A percentile compares a stretch with the other conserved stretches of the same genome.
These are phyloP conservation scores for Proterorhinus semilunaris DNA, from an alignment of 2,113 vertebrate species.

Conservation along the genomic window DNA sequence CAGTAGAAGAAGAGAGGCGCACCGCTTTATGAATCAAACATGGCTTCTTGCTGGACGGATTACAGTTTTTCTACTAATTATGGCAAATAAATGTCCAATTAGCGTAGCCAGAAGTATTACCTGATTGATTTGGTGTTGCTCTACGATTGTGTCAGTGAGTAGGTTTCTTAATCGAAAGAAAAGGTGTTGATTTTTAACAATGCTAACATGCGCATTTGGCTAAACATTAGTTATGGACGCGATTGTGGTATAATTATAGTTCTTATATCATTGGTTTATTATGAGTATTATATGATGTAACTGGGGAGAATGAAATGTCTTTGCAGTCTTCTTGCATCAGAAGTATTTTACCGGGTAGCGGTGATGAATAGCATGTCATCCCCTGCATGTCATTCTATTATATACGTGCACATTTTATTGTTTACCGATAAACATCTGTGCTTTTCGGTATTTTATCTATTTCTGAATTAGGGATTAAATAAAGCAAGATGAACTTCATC, in stretches of 20 bases:
- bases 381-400: too few relatives aligned
- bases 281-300: too few relatives aligned
- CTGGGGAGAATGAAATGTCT: too few relatives aligned
- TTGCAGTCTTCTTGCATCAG: too few relatives aligned
- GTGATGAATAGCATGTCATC: too few relatives aligned
- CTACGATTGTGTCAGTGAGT: slow-evolving; percentile 1
- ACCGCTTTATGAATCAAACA: slow-evolving; percentile 25
- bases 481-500: slow-evolving; percentile 47
- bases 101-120: background rate
- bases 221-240: background rate
- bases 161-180: background rate
- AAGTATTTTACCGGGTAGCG: too few relatives aligned
- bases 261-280: too few relatives aligned
- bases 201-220: slow-evolving; percentile 43
- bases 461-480: background rate
- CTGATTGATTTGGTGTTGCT: too few relatives aligned
- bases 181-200: background rate
- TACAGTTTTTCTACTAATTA: background rate
- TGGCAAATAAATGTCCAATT: background rate
- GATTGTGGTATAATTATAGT: background rate
- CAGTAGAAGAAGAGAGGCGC: slow-evolving; percentile 11
- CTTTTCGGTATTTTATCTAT: background rate
- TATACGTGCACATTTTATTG: too few relatives aligned
- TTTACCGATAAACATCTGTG: background rate
- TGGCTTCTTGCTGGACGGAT: slow-evolving; percentile 6